These are phyloP conservation scores for Cavia porcellus DNA, from an alignment of 2,113 vertebrate genomes.

Conservation along the genomic window DNA sequence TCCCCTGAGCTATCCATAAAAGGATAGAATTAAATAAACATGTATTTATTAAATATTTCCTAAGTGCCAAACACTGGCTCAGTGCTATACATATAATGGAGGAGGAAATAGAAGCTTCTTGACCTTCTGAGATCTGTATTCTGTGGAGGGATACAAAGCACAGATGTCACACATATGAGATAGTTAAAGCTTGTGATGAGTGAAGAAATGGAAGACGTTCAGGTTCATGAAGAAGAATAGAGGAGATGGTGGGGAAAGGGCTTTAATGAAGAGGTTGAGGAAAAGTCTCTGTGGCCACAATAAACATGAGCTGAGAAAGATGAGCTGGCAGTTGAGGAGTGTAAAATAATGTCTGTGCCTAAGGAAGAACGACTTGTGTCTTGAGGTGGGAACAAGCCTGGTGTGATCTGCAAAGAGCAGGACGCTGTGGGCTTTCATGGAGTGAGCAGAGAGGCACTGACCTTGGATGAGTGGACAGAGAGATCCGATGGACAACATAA, in stretches of 20 bases:
- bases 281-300: background rate
- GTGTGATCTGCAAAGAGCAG: background rate
- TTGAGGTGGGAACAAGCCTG: background rate
- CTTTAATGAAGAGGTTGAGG: background rate
- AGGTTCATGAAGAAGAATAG: background rate
- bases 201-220: background rate
- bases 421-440: background rate
- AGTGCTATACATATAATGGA: background rate
- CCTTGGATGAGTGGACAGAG: no score
- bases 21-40: background rate
- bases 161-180: background rate
- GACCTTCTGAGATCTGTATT: background rate
- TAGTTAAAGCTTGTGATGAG: background rate
- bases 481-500: background rate
- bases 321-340: background rate
- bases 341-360: background rate
- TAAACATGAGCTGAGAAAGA: background rate
- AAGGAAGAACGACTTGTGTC: background rate
- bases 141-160: background rate
- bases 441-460: background rate
- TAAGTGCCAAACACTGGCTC: background rate
- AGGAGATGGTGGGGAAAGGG: background rate
- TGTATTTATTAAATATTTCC: background rate
- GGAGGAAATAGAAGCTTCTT: background rate
- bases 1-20: background rate